Evolutionary conservation across 2,888 invertebrate genomes (phyloP), one percentile per base, ranked within the genome.

Genomic region (Drosophila setosimentum): DNA sequence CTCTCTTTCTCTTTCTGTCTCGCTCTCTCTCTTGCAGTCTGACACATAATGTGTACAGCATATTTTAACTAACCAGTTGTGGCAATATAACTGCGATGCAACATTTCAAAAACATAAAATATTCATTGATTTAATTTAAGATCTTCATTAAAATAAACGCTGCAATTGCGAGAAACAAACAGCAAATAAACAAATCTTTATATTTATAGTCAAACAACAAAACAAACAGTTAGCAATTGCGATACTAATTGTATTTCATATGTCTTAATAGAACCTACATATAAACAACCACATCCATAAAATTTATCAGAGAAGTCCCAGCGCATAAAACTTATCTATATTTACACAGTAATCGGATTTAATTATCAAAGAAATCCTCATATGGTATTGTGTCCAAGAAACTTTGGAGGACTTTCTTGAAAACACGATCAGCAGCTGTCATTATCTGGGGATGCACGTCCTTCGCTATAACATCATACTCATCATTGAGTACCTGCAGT

Each of bases 361-460:
- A 48, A 4, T 49, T 27, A 11, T 59, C 50, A 33, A 90, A 87
- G 29, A 80, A 80, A 3, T 80, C 64, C 29, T 89, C 89, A n/a
- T 88, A 91, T 3, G 90, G 85, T n/a, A 90, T 37, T 7, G 58
- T 37, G n/a, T 82, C 68, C 48, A 69, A 80, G 6, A 90, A 32
- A 0, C 60, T 37, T 29, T 81, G 76, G 18, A 89, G 2, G 18
- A 58, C 16, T 0, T 6, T 13, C 2, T 24, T 48, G 1, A 75
- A 60, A 29, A 58, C 57, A 0, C 61, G 42, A 58, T 76, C 71
- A 5, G 58, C 10, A 5, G 74, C 89, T 5, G 70, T 79, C 16
- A 72, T 73, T 24, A 91, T 70, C 33, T 64, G 65, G 0, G 91
- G 90, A 40, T 82, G 78, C 11, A 91, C 61, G 24, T 90, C 89